Evolutionary conservation across 1,140 invertebrate species (phyloP).

Genomic region (Drosophila novamexicana): DNA sequence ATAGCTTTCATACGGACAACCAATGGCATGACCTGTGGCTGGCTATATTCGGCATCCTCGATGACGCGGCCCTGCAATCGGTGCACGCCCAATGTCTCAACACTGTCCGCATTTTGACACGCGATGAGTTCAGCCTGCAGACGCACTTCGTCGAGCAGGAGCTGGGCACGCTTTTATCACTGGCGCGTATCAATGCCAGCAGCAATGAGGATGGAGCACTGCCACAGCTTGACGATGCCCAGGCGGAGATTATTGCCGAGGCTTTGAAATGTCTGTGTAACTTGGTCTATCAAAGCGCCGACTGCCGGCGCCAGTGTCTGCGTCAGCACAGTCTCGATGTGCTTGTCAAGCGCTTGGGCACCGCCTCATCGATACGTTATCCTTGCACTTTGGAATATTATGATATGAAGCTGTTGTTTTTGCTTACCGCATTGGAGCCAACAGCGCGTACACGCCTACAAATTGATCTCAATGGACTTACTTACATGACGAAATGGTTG

Average conservation of each 20-base stretch:
- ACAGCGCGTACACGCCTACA: slow-evolving; percentile 89
- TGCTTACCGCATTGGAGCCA: slow-evolving; percentile 92
- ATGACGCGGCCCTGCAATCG: slow-evolving; percentile 75
- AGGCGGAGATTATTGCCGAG: slow-evolving; percentile 86
- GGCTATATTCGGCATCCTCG: slow-evolving; percentile 85
- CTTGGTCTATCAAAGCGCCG: slow-evolving; percentile 92
- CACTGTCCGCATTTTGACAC: slow-evolving; percentile 87
- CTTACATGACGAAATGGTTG: slow-evolving; percentile 91
- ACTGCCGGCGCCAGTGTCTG: slow-evolving; percentile 89
- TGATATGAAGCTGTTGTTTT: slow-evolving; percentile 94
- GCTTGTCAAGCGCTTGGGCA: slow-evolving; percentile 90
- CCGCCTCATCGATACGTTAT: slow-evolving; percentile 50
- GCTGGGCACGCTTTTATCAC: slow-evolving; percentile 87
- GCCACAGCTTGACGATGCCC: slow-evolving; percentile 28
- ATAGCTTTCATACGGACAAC: slow-evolving; percentile 85
- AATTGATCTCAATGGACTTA: slow-evolving; percentile 92
- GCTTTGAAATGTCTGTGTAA: slow-evolving; percentile 96
- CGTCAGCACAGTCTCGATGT: slow-evolving; percentile 89
- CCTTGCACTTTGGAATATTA: slow-evolving; percentile 92
- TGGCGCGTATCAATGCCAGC: slow-evolving; percentile 84
- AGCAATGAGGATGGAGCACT: slow-evolving; percentile 14
- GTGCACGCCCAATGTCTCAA: slow-evolving; percentile 85
- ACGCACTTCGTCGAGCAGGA: slow-evolving; percentile 88
- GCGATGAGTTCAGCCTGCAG: slow-evolving; percentile 91
- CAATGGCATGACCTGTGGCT: slow-evolving; percentile 86